Base-by-base conservation (phyloP, 2,113 vertebrate genomes). In the Pitta sordida region DNA sequence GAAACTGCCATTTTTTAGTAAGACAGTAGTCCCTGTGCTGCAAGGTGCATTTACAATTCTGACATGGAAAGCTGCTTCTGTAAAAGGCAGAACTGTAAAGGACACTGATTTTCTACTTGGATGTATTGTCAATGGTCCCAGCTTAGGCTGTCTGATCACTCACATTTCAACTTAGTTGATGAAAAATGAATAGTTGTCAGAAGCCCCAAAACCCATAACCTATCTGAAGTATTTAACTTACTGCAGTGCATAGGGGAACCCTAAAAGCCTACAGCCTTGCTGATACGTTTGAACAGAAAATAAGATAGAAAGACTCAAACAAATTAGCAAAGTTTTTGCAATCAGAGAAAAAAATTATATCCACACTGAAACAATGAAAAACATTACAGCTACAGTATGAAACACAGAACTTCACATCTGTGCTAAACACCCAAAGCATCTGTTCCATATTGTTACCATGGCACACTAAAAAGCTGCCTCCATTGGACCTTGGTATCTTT, bases 191-290 rank as follows among this genome's bases (percentile, higher is more conserved):
- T 23, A 79, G 23, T 60, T 46, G 10, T 44, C 5, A 30, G 48
- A 90, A 86, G 56, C 24, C 8, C 64, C 58, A 51, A 91, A 95
- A 68, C 2, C 21, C 26, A 5, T 10, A 64, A n/a, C 13, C 26
- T 16, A 29, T 15, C 22, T 64, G 17, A 76, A 17, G 11, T 22
- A 86, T n/a, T 80, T 68, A 51, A 68, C 4, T 17, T 63, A 20
- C 0, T 15, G 26, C 14, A 48, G 11, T 13, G 13, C 46, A 9
- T 3, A 3, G 2, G 7, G 15, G 5, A 67, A 23, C 3, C 15
- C 18, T 37, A 41, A 59, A n/a, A 73, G 9, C 26, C 44, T 68
- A 39, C 39, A 86, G n/a, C 20, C 37, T 48, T 34, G 27, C 13
- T 19, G 10, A 62, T 13, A 68, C 10, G 49, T n/a, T 68, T 59